Evolutionary conservation across 2,888 invertebrate species (phyloP), one percentile per base, ranked within the genome.

Genomic region (Athalia cordata): DNA sequence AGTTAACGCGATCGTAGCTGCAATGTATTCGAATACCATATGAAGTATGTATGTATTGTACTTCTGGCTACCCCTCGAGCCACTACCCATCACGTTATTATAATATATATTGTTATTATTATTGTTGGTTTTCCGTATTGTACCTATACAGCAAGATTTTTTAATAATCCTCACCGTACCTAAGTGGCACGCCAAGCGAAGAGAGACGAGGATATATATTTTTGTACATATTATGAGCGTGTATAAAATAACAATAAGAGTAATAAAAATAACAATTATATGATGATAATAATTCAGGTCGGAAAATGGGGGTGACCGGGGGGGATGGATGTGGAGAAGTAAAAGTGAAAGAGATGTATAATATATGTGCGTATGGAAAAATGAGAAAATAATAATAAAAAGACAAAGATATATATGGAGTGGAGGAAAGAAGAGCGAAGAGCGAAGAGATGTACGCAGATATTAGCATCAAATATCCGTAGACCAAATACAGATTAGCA

Each of bases 401-500:
- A 4, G 7, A 5, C 5, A 43, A 6, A 68, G n/a, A 55, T 29
- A 55, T 52, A 55, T 29, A 55, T 52, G 55, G 43, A 11, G 15
- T 45, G 72, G 78, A 66, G 78, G 81, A 80, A 83, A 83, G 84
- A 81, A 85, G 81, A 85, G 86, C 87, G 87, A 86, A 85, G 87
- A 88, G 88, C 87, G 57, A 72, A 45, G 43, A 59, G 8, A 52
- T 59, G 70, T 15, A 13, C 45, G 50, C 7, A n/a, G 52, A 47
- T 72, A 45, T 59, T 72, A 47, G 13, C 45, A 45, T 72, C 45
- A 59, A 72, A 72, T 72, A 59, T 72, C 57, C 47, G 57, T 72
- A 72, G 57, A 72, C 57, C 59, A 72, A 72, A 72, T 72, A 59
- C 72, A 72, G 72, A 72, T 72, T 72, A 72, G 72, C 72, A 72